phyloP scores from a whole-genome alignment of 2,888 invertebrate species.

The Euzophera pinguis region DNA sequence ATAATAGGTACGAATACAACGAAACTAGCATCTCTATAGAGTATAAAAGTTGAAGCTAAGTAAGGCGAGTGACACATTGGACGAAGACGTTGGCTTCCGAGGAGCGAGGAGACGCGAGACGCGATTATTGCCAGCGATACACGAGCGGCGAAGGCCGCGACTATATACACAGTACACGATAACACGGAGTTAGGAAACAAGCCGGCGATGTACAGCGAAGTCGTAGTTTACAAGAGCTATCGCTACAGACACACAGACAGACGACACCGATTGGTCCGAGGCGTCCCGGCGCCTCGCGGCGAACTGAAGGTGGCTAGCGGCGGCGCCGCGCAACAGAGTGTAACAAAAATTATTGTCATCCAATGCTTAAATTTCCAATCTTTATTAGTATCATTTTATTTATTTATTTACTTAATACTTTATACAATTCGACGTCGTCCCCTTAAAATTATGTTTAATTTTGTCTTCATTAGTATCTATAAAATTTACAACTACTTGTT shows the following conservation, averaged over 20 bases:
- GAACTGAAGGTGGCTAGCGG: conserved; percentile 17
- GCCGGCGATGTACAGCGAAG: conserved; percentile 49
- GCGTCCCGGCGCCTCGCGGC: conserved; percentile 12
- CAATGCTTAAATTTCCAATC: conserved; percentile 71
- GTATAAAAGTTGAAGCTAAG: conserved; percentile 35
- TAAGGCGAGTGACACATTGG: conserved; percentile 32
- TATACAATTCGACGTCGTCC: conserved; percentile 60
- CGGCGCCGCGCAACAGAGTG: conserved; percentile 34
- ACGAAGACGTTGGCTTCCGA: conserved; percentile 18
- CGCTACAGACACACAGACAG: conserved; percentile 58
- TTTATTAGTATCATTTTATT: conserved; percentile 53
- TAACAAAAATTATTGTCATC: conserved; percentile 79
- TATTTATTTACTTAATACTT: conserved; percentile 61
- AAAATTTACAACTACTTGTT: conserved; percentile 54
- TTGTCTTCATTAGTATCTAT: conserved; percentile 44
- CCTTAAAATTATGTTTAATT: conserved; percentile 39
- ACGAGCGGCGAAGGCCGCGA: no score
- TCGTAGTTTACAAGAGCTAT: conserved; percentile 45
- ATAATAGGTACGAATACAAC: conserved; percentile 31
- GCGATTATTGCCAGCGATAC: no score
- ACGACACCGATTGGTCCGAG: conserved; percentile 72
- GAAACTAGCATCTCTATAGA: conserved; percentile 49
- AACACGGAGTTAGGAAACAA: neutral
- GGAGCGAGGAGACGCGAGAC: neutral
- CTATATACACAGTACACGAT: no score